A percentile compares a stretch with the other conserved stretches of the same genome.
Conservation (phyloP, 1,140 invertebrate species). For the Sycobia sp. region DNA sequence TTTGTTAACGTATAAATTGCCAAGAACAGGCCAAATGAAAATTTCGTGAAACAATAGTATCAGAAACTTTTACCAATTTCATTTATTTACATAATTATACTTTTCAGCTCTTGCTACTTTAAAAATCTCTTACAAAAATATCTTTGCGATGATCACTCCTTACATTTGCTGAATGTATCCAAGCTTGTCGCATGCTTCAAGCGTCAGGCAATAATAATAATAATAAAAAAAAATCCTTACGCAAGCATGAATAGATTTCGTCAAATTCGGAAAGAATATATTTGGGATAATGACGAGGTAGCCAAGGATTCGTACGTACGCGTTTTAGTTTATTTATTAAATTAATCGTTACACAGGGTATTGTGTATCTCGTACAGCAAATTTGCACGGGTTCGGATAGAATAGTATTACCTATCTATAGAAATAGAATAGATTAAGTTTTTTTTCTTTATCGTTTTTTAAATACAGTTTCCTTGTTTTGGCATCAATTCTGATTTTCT, state of each 20-base stretch:
- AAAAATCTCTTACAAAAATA: constrained; percentile 42
- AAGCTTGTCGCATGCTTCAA: background rate
- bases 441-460: constrained; percentile 56
- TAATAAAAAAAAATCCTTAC: constrained; percentile 12
- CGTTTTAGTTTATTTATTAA: constrained; percentile 63
- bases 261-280: background rate
- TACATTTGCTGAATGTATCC: no score
- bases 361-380: constrained; percentile 60
- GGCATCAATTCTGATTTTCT: constrained; percentile 32
- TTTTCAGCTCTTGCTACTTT: background rate
- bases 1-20: background rate
- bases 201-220: background rate
- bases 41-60: constrained; percentile 3
- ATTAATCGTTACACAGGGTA: constrained; percentile 61
- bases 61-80: constrained; percentile 5
- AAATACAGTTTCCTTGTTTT: constrained; percentile 56
- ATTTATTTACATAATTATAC: constrained; percentile 12
- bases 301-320: constrained; percentile 53
- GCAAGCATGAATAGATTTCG: background rate
- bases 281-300: constrained; percentile 23
- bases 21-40: background rate
- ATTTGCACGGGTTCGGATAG: constrained; percentile 47
- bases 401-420: constrained; percentile 60
- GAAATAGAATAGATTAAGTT: constrained; percentile 51
- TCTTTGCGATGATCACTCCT: background rate